Conservation (phyloP, 2,797 vertebrate species). For the Hirundo rustica region DNA sequence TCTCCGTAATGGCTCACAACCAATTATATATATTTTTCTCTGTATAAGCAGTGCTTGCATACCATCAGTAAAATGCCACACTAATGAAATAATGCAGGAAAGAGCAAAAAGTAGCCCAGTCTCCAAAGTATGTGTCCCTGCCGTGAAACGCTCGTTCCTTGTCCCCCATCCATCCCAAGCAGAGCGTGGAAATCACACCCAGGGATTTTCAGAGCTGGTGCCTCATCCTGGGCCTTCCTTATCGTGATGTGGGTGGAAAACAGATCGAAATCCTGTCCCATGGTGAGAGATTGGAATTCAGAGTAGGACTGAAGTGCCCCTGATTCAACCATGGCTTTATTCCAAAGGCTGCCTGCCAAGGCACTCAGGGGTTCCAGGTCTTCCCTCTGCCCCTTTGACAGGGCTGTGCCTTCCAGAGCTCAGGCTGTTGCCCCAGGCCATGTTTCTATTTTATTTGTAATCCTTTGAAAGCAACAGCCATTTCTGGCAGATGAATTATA, state of each 20-base stretch:
- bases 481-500: constrained; percentile 65
- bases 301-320: background rate
- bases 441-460: constrained; percentile 63
- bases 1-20: background rate
- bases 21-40: constrained; percentile 22
- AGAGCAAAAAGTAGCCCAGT: background rate
- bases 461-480: constrained; percentile 59
- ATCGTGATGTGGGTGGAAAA: background rate
- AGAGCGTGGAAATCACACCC: background rate
- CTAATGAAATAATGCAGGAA: background rate
- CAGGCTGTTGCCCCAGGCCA: background rate
- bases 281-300: background rate
- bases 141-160: background rate
- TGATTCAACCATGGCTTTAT: background rate
- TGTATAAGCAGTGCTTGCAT: background rate
- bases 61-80: background rate
- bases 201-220: background rate
- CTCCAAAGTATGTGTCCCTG: background rate
- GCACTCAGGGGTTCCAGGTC: background rate
- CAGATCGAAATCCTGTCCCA: background rate
- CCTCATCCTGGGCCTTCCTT: background rate
- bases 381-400: constrained; percentile 24
- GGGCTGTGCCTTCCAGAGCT: constrained; percentile 17
- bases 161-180: background rate
- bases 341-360: background rate